phyloP scores from a whole-genome alignment of 2,888 invertebrate species.

The Drosophila kambysellisi region DNA sequence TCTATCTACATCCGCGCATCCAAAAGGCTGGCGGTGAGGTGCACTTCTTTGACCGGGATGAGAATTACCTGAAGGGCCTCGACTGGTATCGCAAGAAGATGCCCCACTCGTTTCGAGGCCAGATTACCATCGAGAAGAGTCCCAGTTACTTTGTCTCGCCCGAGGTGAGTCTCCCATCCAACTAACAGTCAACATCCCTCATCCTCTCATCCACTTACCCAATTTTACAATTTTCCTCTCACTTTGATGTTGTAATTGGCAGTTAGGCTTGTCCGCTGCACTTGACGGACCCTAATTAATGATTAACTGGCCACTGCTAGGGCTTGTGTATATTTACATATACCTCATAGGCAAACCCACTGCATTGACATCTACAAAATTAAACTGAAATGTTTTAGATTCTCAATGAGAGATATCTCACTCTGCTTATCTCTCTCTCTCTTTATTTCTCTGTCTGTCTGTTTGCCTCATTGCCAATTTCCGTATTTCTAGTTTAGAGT shows the following conservation, averaged over 20 bases:
- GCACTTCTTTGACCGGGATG: conserved; percentile 98
- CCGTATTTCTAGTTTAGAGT: conserved; percentile 46
- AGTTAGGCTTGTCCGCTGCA: conserved; percentile 62
- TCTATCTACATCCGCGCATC: conserved; percentile 96
- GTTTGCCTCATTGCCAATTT: conserved; percentile 46
- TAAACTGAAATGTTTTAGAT: conserved; percentile 59
- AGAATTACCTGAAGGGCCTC: conserved; percentile 95
- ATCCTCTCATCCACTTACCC: neutral
- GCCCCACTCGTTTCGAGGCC: conserved; percentile 96
- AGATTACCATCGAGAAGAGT: conserved; percentile 98
- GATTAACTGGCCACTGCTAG: conserved; percentile 61
- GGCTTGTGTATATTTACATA: neutral
- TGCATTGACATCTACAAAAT: conserved; percentile 66
- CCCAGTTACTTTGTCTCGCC: conserved; percentile 99
- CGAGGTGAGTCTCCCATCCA: conserved; percentile 88
- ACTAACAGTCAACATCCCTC: neutral
- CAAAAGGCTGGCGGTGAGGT: conserved; percentile 97
- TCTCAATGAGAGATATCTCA: neutral
- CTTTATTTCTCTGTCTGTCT: conserved; percentile 1
- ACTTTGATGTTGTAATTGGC: conserved; percentile 77
- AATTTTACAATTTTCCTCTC: conserved; percentile 17
- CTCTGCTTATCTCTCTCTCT: too few relatives aligned
- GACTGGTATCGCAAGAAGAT: conserved; percentile 98
- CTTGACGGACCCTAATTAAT: conserved; percentile 61
- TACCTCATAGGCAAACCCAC: neutral